A percentile compares a stretch with the other conserved stretches of the same genome.
These are phyloP conservation scores for Morone saxatilis DNA, from an alignment of 2,113 vertebrate genomes.

Conservation along the genomic window DNA sequence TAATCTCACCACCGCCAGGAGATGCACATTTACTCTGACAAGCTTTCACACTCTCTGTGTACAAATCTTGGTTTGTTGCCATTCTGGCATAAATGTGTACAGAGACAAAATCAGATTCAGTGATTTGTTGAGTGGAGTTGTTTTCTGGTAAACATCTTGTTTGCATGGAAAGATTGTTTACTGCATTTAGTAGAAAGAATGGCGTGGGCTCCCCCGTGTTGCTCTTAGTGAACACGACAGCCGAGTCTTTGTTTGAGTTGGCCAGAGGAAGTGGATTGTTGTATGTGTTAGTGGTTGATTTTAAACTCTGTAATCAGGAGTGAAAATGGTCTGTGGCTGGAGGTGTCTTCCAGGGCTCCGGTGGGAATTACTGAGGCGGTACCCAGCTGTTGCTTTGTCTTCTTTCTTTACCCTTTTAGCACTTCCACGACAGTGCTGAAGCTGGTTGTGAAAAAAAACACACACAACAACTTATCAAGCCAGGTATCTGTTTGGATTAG, in stretches of 20 bases:
- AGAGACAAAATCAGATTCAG: constrained; percentile 66
- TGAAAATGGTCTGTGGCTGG: constrained; percentile 81
- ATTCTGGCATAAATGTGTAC: constrained; percentile 64
- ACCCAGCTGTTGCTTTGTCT: constrained; percentile 87
- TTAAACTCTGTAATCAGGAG: constrained; percentile 83
- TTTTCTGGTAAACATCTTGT: constrained; percentile 68
- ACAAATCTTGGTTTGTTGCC: constrained; percentile 71
- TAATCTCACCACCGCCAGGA: constrained; percentile 72
- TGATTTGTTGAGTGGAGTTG: constrained; percentile 58
- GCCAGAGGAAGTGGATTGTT: constrained; percentile 75
- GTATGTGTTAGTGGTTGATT: constrained; percentile 82
- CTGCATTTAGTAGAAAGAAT: constrained; percentile 49
- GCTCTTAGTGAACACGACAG: constrained; percentile 64
- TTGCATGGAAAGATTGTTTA: constrained; percentile 73
- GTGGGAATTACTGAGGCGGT: constrained; percentile 82
- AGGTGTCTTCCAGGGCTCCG: constrained; percentile 79
- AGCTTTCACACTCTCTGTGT: constrained; percentile 64
- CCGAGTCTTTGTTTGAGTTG: constrained; percentile 64
- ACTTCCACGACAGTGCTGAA: constrained; percentile 79
- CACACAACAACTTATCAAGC: constrained; percentile 78
- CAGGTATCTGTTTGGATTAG: constrained; percentile 83
- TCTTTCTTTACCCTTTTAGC: constrained; percentile 85
- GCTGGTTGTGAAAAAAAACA: constrained; percentile 67
- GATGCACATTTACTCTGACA: constrained; percentile 73
- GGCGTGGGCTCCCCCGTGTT: background rate